Base-by-base conservation (phyloP, 2,888 invertebrate genomes). In the Brachylomia viminalis region DNA sequence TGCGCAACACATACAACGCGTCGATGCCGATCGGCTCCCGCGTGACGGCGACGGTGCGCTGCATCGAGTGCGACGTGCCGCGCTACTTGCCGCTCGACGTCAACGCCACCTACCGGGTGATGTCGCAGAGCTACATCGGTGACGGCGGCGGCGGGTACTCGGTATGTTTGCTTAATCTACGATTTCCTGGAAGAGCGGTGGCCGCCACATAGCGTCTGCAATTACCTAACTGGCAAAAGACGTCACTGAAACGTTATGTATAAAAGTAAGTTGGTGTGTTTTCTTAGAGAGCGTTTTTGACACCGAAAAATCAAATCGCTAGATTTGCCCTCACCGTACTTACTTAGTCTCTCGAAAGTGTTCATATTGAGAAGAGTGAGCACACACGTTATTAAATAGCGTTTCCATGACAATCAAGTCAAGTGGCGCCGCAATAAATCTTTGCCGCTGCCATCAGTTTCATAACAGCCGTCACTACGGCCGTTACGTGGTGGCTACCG, bases 91-190 rank as follows among this genome's bases (percentile, higher is more conserved):
- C 97, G 0, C 93, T 98, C 23, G 95, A 97, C 59, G 86, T 91
- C 0, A 92, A 96, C 56, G 93, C 96, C 84, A 95, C 94, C 33
- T 98, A 98, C 94, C 95, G 97, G 15, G 93, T 98, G 0, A 94
- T 97, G 27, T 90, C 97, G 2, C 96, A 97, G 64, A 96, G 96
- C 85, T 98, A 97, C 90, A 92, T 98, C 73, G 96, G 97, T 1
- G 95, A 95, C 56, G 98, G 98, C 20, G 98, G 98, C 65, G 98
- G 98, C 90, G 98, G 98, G 0, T 98, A 97, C 90, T 88, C 94
- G 77, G 97, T 97, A 86, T 91, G 58, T 56, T 27, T 45, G 4
- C 2, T 45, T 13, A 23, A 59, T 8, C 11, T 33, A 30, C 27
- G 27, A 17, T 58, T 58, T 27, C 13, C 5, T 56, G 27, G 15